Conservation (phyloP, 2,797 vertebrate genomes). For the Alcedo quadribrachys region DNA sequence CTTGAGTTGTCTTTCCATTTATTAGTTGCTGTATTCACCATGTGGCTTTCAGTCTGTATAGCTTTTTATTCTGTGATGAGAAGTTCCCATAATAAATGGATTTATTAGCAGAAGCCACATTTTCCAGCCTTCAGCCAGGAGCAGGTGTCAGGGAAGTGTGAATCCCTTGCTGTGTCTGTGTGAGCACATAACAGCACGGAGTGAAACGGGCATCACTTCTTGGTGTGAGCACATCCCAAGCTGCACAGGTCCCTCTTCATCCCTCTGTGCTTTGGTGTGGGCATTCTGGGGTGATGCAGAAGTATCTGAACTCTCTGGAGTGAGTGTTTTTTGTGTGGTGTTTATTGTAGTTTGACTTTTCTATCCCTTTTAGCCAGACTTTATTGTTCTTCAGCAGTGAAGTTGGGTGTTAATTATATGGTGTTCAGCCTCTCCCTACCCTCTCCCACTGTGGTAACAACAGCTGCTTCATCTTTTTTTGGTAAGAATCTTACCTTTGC, state of each 20-base stretch:
- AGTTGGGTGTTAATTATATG: neutral
- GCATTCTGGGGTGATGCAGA: neutral
- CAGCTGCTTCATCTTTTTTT: neutral
- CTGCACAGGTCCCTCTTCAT: neutral
- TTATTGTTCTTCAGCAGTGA: neutral
- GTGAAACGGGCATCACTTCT: neutral
- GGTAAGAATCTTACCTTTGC: neutral
- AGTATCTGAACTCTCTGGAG: neutral
- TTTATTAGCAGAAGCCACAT: neutral
- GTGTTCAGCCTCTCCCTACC: neutral
- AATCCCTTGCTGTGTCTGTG: neutral
- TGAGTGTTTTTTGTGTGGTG: neutral
- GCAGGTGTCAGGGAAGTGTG: accelerated
- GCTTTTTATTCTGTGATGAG: neutral
- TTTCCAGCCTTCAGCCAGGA: neutral
- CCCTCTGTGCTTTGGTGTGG: neutral
- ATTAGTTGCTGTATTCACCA: neutral
- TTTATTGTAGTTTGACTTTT: neutral
- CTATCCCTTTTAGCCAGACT: neutral
- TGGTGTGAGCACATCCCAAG: accelerated
- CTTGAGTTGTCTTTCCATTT: neutral
- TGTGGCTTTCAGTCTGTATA: neutral
- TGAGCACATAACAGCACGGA: accelerated
- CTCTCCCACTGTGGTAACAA: neutral
- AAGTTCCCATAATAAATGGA: neutral